Percentiles rank a stretch among this genome's conserved stretches.
Evolutionary conservation across 2,797 vertebrate genomes (phyloP).

Genomic region (Cottoperca gobio): DNA sequence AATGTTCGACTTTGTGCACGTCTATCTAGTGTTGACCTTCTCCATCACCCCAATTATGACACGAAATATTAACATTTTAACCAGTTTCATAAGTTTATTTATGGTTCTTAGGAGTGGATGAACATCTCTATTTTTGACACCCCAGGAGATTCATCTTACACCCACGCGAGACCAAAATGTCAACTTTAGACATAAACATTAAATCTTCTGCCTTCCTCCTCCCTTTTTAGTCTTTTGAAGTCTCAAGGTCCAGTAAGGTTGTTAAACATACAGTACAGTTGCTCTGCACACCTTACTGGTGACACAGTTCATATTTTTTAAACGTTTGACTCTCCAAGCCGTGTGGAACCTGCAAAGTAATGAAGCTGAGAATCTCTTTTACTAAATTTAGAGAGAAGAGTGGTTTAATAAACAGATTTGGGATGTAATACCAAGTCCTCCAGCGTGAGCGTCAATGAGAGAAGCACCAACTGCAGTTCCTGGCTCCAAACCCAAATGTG

Average conservation of each 20-base stretch:
- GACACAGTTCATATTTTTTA: background rate
- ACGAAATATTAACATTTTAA: background rate
- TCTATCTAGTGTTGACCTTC: background rate
- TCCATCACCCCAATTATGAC: background rate
- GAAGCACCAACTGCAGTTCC: constrained; percentile 93
- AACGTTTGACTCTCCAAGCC: background rate
- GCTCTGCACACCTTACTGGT: background rate
- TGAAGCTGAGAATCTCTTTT: no score
- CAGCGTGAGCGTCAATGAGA: constrained; percentile 96
- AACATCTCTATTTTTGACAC: background rate
- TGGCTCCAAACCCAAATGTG: constrained; percentile 86
- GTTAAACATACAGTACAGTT: background rate
- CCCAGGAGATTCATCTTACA: background rate
- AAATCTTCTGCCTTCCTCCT: background rate
- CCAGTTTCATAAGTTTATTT: background rate
- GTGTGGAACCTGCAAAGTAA: background rate
- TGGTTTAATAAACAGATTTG: background rate
- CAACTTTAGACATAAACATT: background rate
- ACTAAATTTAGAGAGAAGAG: no score
- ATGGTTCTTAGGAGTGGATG: background rate
- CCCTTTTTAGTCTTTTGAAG: background rate
- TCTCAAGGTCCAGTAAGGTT: background rate
- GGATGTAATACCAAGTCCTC: constrained; percentile 90
- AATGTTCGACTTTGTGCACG: background rate
- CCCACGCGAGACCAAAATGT: background rate